Base-by-base conservation (phyloP, 2,797 vertebrate species). In the Sebastes umbrosus region DNA sequence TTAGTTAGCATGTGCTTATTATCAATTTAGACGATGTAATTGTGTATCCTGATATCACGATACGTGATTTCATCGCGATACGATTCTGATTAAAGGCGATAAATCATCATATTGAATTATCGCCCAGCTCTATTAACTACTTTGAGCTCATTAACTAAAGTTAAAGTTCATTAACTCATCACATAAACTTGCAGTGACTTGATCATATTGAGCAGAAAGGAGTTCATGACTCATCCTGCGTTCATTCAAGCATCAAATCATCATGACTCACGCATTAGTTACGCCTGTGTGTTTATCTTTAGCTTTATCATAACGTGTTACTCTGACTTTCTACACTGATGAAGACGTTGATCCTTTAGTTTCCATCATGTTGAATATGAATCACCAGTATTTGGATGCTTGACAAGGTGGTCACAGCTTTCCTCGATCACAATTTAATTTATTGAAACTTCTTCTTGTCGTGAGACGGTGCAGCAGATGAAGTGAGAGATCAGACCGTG, bases 361-460 rank as follows among this genome's bases (percentile, higher is more conserved):
- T 69, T 64, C 71, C 50, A 11, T 72, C 22, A 3, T 14, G 16
- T 69, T 78, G 14, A 79, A 59, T 65, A 68, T 69, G 18, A 74
- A 73, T 79, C 73, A 65, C 67, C 77, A 76, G 81, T 81, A 25
- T 89, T 77, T 60, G 67, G 79, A 77, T 27, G 31, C 68, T 66
- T 73, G 66, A 78, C 65, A 6, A 67, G 62, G 16, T 75, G 31
- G 70, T 80, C 73, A 22, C 78, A 69, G 72, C 72, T 58, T 73
- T 78, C 43, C 14, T 59, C 16, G 69, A 86, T 84, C 68, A 36
- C 18, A 0, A 8, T 73, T 86, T 84, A 43, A 90, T 89, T 89
- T 87, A 90, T 87, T 90, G 22, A 18, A 77, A 50, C 55, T 55
- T 57, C 20, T 65, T 75, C 50, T 68, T 12, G 24, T 73, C 36